Evolutionary conservation across 2,797 vertebrate species (phyloP).

Genomic region (Micromesistius poutassou): DNA sequence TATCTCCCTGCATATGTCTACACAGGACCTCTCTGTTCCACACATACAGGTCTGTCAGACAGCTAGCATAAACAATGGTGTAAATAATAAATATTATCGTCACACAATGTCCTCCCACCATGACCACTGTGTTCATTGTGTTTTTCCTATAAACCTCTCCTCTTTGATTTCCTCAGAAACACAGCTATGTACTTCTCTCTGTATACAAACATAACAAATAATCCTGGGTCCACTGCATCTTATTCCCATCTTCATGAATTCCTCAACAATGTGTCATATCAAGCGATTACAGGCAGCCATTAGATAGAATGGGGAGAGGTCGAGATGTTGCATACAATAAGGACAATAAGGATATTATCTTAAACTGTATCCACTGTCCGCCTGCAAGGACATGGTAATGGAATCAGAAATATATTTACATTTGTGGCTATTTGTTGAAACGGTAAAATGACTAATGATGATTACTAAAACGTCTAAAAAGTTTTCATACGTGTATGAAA

Average conservation of each 20-base stretch:
- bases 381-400: neutral
- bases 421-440: neutral
- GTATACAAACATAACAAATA: too few species aligned
- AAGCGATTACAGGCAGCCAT: neutral
- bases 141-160: neutral
- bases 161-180: too few species aligned
- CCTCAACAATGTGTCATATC: neutral
- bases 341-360: too few species aligned
- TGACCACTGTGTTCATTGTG: neutral
- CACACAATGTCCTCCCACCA: neutral
- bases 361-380: neutral
- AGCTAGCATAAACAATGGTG: neutral
- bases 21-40: neutral
- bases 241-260: neutral
- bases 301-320: too few species aligned
- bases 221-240: too few species aligned
- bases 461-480: neutral
- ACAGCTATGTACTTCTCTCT: too few species aligned
- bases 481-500: neutral
- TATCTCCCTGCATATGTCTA: neutral
- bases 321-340: too few species aligned
- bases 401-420: neutral
- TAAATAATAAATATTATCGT: neutral
- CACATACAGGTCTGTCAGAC: neutral
- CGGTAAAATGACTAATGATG: neutral